Percentiles rank a stretch among this genome's conserved stretches.
Evolutionary conservation across 2,797 vertebrate species (phyloP).

Genomic region (Melopsittacus undulatus): DNA sequence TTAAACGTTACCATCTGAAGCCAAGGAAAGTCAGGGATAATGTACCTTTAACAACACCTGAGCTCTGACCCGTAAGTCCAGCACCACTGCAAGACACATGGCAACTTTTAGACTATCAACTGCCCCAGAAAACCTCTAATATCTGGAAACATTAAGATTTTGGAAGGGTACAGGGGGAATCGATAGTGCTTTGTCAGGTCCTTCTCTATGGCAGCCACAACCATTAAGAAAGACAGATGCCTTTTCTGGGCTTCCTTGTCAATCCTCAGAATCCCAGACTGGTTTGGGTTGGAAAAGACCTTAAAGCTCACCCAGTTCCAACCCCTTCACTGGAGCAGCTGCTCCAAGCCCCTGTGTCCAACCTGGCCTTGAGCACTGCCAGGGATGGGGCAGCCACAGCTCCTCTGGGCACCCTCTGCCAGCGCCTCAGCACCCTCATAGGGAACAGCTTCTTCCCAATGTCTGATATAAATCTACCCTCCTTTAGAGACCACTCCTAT

Average conservation of each 20-base stretch:
- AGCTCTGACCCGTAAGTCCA: not conserved
- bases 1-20: not conserved
- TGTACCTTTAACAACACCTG: too few relatives aligned
- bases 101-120: not conserved
- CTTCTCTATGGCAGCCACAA: not conserved
- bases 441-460: not conserved
- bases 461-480: not conserved
- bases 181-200: not conserved
- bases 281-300: not conserved
- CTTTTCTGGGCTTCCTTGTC: not conserved
- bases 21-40: not conserved
- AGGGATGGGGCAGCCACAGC: not conserved
- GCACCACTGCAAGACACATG: accelerated
- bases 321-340: not conserved
- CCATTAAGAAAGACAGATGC: not conserved
- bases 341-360: not conserved
- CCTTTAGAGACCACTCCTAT: not conserved
- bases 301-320: not conserved
- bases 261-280: not conserved
- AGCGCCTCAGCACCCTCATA: too few relatives aligned
- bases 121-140: not conserved
- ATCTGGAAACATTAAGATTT: not conserved
- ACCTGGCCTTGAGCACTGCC: not conserved
- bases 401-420: too few relatives aligned
- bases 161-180: not conserved